These are phyloP conservation scores for Cerceris ruficornis DNA, from an alignment of 2,888 invertebrate genomes.

Conservation along the genomic window DNA sequence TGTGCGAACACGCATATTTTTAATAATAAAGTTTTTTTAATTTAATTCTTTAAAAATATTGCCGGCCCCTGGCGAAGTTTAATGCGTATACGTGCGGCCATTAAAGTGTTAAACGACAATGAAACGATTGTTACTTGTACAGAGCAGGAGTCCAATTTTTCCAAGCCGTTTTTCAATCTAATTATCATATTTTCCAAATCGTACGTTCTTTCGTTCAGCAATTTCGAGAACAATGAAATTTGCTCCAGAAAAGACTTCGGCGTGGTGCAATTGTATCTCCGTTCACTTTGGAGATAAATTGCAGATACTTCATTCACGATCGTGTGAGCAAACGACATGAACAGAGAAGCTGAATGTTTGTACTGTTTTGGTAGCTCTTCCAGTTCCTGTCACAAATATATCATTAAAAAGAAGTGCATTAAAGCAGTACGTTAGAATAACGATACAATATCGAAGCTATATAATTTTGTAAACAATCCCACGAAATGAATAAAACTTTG, in stretches of 20 bases:
- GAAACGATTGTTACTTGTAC: slow-evolving; percentile 85
- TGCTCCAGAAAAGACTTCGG: slow-evolving; percentile 98
- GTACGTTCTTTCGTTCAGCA: slow-evolving; percentile 86
- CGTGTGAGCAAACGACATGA: slow-evolving; percentile 95
- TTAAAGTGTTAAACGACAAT: too few species aligned
- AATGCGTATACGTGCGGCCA: too few species aligned
- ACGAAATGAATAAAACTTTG: neutral
- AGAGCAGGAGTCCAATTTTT: slow-evolving; percentile 93
- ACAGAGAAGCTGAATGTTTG: slow-evolving; percentile 86
- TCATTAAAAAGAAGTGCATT: neutral
- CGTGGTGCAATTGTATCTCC: slow-evolving; percentile 96
- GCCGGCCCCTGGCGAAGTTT: too few species aligned
- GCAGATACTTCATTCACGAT: slow-evolving; percentile 94
- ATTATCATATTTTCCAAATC: slow-evolving; percentile 89
- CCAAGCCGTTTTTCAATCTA: slow-evolving; percentile 93
- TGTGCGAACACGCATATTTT: too few species aligned
- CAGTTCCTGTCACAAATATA: slow-evolving; percentile 82
- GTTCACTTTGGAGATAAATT: slow-evolving; percentile 91
- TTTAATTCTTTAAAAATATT: too few species aligned
- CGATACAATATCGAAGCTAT: neutral
- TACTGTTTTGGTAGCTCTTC: slow-evolving; percentile 79
- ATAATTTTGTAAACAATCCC: neutral
- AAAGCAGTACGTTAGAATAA: neutral
- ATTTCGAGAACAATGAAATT: slow-evolving; percentile 90
- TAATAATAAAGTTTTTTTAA: too few species aligned